These are phyloP conservation scores for Dipodomys spectabilis DNA, from an alignment of 2,113 vertebrate genomes.

Conservation along the genomic window DNA sequence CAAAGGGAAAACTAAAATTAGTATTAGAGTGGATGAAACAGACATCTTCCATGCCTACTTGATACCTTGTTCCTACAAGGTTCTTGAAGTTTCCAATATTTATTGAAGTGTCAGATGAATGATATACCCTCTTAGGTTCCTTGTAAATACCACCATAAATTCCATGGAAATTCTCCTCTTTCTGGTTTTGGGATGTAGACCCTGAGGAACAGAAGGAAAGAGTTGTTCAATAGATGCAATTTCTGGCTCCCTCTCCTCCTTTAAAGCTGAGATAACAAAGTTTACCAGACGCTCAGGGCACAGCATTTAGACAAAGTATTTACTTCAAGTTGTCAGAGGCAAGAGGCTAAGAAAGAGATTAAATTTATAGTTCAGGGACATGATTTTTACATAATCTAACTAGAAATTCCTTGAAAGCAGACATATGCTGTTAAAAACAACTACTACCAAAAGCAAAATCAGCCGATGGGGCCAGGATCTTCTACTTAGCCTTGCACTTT, in stretches of 20 bases:
- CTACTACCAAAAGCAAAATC: background rate
- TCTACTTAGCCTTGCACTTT: background rate
- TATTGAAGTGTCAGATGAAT: slow-evolving; percentile 50
- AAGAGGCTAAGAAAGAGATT: slow-evolving; percentile 64
- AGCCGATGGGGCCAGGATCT: background rate
- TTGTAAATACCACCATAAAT: slow-evolving; percentile 58
- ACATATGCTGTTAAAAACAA: slow-evolving; percentile 48
- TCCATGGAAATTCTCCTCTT: slow-evolving; percentile 52
- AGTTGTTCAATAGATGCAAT: slow-evolving; percentile 53
- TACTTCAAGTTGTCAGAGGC: slow-evolving; percentile 73
- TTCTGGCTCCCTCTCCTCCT: slow-evolving; percentile 53
- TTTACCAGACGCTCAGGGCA: slow-evolving; percentile 54
- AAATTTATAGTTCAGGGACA: slow-evolving; percentile 70
- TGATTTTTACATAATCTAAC: slow-evolving; percentile 69
- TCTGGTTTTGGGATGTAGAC: slow-evolving; percentile 31
- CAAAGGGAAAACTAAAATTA: slow-evolving; percentile 35
- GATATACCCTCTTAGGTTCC: slow-evolving; percentile 46
- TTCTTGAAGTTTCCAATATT: slow-evolving; percentile 40
- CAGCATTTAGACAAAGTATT: slow-evolving; percentile 68
- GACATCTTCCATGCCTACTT: slow-evolving; percentile 31
- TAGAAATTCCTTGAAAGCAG: slow-evolving; percentile 65
- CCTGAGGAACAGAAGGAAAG: background rate
- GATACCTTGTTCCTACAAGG: background rate
- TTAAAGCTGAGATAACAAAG: slow-evolving; percentile 63
- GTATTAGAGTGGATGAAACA: background rate